Percentiles rank a stretch among this genome's conserved stretches.
Evolutionary conservation across 30 jellyfish, hydroid and myxozoan genomes (phyloP).

Genomic region (Aurelia aurita complex sp. Pacific): DNA sequence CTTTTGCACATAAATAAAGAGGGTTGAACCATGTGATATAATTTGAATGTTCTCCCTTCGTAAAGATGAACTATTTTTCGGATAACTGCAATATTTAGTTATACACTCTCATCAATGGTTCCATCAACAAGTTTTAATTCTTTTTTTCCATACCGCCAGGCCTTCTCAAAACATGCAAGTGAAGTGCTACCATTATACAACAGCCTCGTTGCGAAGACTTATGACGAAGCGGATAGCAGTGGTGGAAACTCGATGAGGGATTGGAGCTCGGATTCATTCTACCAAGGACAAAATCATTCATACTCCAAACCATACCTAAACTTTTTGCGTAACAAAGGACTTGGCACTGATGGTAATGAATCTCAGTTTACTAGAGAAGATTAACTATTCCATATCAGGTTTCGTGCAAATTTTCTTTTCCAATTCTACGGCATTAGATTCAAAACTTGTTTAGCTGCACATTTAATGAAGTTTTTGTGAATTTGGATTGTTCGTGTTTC

Average conservation of each 20-base stretch:
- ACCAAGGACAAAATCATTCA: slow-evolving; percentile 89
- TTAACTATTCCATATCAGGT: neutral
- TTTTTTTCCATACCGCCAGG: slow-evolving; percentile 35
- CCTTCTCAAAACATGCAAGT: slow-evolving; percentile 94
- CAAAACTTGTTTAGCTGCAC: too few relatives aligned
- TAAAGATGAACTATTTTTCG: too few relatives aligned
- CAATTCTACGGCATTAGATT: too few relatives aligned
- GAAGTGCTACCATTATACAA: slow-evolving; percentile 97
- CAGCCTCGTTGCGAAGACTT: slow-evolving; percentile 94
- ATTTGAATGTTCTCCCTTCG: too few relatives aligned
- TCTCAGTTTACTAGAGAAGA: slow-evolving; percentile 76
- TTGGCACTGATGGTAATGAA: slow-evolving; percentile 74
- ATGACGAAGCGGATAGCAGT: slow-evolving; percentile 81
- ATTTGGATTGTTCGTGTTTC: too few relatives aligned
- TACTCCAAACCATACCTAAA: slow-evolving; percentile 75
- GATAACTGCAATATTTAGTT: too few relatives aligned
- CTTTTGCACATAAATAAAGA: too few relatives aligned
- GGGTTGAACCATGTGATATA: too few relatives aligned
- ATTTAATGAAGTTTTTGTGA: too few relatives aligned
- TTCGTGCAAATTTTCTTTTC: too few relatives aligned
- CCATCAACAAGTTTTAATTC: too few relatives aligned
- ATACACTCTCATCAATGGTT: too few relatives aligned
- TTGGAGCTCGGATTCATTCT: slow-evolving; percentile 96
- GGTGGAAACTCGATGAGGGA: slow-evolving; percentile 77
- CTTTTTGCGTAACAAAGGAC: slow-evolving; percentile 49